Evolutionary conservation across 2,797 vertebrate genomes (phyloP).

Genomic region (Pseudochromis fuscus): DNA sequence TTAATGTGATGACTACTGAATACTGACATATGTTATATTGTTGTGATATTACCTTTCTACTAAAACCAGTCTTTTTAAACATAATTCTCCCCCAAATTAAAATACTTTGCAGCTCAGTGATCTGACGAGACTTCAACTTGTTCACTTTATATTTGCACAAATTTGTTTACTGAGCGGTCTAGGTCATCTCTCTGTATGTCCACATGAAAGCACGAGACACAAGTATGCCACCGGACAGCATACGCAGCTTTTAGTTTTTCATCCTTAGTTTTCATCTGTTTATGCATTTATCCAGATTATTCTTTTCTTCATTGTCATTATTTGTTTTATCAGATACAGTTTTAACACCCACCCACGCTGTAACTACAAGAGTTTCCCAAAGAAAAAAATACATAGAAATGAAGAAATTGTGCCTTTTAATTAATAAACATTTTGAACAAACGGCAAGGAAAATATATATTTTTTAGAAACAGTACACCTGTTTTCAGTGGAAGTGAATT

Average conservation of each 20-base stretch:
- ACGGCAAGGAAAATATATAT: background rate
- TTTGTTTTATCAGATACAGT: too few relatives aligned
- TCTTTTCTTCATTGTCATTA: background rate
- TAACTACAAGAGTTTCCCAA: too few relatives aligned
- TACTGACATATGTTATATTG: background rate
- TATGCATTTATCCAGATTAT: background rate
- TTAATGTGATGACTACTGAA: constrained; percentile 4
- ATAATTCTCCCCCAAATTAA: background rate
- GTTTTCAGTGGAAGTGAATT: background rate
- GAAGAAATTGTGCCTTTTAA: background rate
- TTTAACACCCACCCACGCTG: too few relatives aligned
- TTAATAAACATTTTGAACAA: background rate
- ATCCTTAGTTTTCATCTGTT: background rate
- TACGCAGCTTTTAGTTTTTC: background rate
- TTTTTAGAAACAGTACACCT: background rate
- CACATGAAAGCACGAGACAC: background rate
- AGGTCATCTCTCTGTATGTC: constrained; percentile 48
- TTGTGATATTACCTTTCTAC: background rate
- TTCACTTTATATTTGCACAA: constrained; percentile 11
- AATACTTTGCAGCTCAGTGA: background rate
- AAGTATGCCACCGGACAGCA: constrained; percentile 1
- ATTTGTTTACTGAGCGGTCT: constrained; percentile 52
- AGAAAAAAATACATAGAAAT: background rate
- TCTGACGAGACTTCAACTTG: constrained; percentile 25
- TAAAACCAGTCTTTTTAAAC: background rate